phyloP scores from a whole-genome alignment of 2,888 invertebrate genomes.

The Rhogogaster chlorosoma region DNA sequence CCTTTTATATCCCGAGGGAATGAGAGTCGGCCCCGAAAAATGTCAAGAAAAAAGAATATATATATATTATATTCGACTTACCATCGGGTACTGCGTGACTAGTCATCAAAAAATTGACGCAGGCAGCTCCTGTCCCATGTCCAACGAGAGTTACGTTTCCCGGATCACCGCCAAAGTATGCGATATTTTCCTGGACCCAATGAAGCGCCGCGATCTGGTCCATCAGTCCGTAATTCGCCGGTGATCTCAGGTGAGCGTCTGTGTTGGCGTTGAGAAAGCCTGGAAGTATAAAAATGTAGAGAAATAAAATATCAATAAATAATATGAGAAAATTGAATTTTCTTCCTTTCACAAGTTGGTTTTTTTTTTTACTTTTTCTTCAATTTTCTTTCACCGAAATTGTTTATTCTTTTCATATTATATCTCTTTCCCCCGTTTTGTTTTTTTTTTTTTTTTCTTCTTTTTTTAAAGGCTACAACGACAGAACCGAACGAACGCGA shows the following conservation, averaged over 20 bases:
- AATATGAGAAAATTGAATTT: neutral
- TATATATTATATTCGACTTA: constrained; percentile 75
- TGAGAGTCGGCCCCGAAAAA: neutral
- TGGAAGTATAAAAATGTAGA: constrained; percentile 77
- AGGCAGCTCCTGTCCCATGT: constrained; percentile 97
- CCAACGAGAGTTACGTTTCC: constrained; percentile 96
- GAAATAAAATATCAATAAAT: neutral
- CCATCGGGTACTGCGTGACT: constrained; percentile 96
- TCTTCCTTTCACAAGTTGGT: neutral
- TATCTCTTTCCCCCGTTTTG: neutral
- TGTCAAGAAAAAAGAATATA: neutral
- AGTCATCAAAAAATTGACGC: constrained; percentile 96
- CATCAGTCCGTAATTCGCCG: constrained; percentile 98
- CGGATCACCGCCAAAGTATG: constrained; percentile 96
- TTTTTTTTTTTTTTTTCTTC: neutral
- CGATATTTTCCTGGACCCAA: constrained; percentile 98
- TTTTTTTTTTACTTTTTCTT: neutral
- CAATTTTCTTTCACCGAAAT: neutral
- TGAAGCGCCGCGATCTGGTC: constrained; percentile 97
- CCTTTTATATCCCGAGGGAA: constrained; percentile 14
- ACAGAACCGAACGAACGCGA: neutral
- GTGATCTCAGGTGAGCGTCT: constrained; percentile 91
- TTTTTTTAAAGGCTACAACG: neutral
- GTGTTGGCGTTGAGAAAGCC: constrained; percentile 94
- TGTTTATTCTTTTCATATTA: neutral